Evolutionary conservation across 2,113 vertebrate species (phyloP).

Genomic region (Sardina pilchardus): DNA sequence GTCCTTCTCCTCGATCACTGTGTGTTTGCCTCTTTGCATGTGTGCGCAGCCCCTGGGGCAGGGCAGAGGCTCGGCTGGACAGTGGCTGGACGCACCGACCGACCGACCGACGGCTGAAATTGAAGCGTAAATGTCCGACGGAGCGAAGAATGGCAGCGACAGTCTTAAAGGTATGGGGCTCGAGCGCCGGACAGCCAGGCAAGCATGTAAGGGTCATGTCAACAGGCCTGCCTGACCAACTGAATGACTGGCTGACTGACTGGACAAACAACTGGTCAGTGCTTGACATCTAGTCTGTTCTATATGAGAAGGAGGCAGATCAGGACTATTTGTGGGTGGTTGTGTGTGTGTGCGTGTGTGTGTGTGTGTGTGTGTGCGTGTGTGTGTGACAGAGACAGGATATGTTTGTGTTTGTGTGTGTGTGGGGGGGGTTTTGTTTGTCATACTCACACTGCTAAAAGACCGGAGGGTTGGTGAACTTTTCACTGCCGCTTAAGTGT

Average conservation of each 20-base stretch:
- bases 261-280: background rate
- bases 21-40: slow-evolving; percentile 24
- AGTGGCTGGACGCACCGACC: slow-evolving; percentile 29
- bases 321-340: background rate
- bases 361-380: background rate
- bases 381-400: background rate
- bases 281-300: background rate
- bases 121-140: slow-evolving; percentile 70
- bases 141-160: slow-evolving; percentile 62
- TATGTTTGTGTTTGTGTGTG: background rate
- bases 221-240: background rate
- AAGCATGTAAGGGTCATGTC: background rate
- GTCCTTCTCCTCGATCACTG: slow-evolving; percentile 26
- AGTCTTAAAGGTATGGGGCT: slow-evolving; percentile 64
- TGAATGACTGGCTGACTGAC: background rate
- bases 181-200: background rate
- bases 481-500: background rate
- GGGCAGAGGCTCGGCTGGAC: slow-evolving; percentile 44
- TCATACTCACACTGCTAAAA: background rate
- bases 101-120: slow-evolving; percentile 44
- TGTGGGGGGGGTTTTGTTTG: background rate
- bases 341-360: background rate
- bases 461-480: background rate
- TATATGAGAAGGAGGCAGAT: background rate
- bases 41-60: slow-evolving; percentile 35